Evolutionary conservation across 1,140 invertebrate species (phyloP), one percentile per base, ranked within the genome.

Genomic region (Drosophila subobscura): DNA sequence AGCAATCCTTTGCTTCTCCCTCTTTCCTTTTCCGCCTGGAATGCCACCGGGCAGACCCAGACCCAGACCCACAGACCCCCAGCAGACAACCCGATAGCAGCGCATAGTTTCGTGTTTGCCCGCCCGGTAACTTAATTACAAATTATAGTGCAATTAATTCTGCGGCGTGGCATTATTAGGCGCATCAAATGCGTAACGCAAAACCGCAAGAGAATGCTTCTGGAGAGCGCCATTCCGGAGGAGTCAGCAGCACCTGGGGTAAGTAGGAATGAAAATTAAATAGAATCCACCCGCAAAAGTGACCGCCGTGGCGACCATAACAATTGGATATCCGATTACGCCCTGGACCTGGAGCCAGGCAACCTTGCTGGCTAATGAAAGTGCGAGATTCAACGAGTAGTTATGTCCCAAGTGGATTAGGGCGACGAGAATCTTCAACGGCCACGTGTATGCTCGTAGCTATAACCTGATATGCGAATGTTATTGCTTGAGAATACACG

Each of bases 401-500:
- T 27, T 50, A 59, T 41, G 29, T 12, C 23, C 5, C 37, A 44
- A 42, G 47, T 41, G 29, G 64, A 67, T 40, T 37, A 61, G 12
- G 40, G 51, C 22, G 7, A 23, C 10, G 27, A 37, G 66, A 92
- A 93, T 94, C 95, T 95, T 95, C 94, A 94, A 94, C 96, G 95
- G 95, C 95, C 95, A 96, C 96, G 96, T 94, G 96, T 97, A 97
- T 97, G 96, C 96, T 97, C 96, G 95, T 96, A 96, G 96, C 96
- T 97, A 96, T 97, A 97, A 96, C 96, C 96, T 95, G 96, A 72
- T 94, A 94, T 95, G 94, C 92, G 91, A 93, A 94, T 97, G 96
- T 97, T 97, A 97, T 97, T 97, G 97, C 97, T 97, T 97, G 96
- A 97, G 97, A 97, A 97, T 97, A 97, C 97, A 97, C 97, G 96